These are phyloP conservation scores for Mythimna ferrago DNA, from an alignment of 2,888 invertebrate genomes.

Conservation along the genomic window DNA sequence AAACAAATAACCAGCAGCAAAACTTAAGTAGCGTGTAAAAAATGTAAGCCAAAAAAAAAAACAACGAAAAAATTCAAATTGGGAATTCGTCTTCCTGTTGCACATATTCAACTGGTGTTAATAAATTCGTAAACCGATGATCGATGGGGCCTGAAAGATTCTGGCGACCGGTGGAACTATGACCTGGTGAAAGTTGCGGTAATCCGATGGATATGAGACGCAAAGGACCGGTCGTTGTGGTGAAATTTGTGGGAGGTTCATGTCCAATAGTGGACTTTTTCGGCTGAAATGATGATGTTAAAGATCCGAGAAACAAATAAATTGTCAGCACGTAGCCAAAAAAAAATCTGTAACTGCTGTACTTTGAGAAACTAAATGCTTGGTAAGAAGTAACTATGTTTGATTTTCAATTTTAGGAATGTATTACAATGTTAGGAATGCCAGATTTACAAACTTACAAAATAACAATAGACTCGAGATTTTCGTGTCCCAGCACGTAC, in stretches of 20 bases:
- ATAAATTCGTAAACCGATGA: neutral
- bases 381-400: neutral
- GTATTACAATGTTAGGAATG: neutral
- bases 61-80: neutral
- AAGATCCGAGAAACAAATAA: constrained; percentile 1
- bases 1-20: neutral
- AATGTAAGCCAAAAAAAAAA: too few species aligned
- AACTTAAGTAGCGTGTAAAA: neutral
- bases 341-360: neutral
- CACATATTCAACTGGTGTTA: constrained; percentile 5
- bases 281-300: neutral
- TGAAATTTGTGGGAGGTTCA: too few species aligned
- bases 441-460: constrained; percentile 3
- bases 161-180: too few species aligned
- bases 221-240: too few species aligned
- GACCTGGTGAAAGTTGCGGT: too few species aligned
- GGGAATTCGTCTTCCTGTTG: neutral
- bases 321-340: neutral
- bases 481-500: constrained; percentile 20
- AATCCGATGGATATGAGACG: too few species aligned
- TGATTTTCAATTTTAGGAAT: neutral
- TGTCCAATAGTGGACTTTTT: too few species aligned
- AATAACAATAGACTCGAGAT: constrained; percentile 13
- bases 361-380: neutral
- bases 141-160: too few species aligned